Conservation (phyloP, 2,113 vertebrate genomes). For the Muscicapa adusta region DNA sequence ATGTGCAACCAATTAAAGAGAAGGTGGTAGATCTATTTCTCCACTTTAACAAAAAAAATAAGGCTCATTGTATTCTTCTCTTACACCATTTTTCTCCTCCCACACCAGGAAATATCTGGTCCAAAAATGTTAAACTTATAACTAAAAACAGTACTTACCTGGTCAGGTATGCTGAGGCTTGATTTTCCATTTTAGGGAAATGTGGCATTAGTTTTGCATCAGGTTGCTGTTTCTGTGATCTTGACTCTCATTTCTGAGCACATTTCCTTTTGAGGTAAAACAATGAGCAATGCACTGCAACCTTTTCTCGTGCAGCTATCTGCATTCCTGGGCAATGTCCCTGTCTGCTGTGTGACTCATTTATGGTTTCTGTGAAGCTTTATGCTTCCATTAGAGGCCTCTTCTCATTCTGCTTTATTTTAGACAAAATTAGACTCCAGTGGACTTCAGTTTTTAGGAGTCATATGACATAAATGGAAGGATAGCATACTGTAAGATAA, state of each 20-base stretch:
- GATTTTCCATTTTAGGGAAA: background rate
- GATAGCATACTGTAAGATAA: background rate
- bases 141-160: background rate
- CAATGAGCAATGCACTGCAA: background rate
- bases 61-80: fast-evolving
- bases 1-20: background rate
- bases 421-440: background rate
- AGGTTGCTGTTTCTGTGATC: background rate
- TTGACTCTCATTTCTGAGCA: background rate
- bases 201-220: background rate
- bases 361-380: background rate
- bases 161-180: background rate
- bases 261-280: conserved; percentile 26
- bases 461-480: background rate
- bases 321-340: conserved; percentile 33
- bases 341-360: conserved; percentile 3
- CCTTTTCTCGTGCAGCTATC: background rate
- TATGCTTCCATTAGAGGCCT: background rate
- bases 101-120: background rate
- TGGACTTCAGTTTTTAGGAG: background rate
- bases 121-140: background rate
- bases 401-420: background rate
- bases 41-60: no score
- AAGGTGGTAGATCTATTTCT: background rate
- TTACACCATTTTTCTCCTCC: background rate